Base-by-base conservation (phyloP, 64 coral and sea anemone species). In the Catalaphyllia jardinei region DNA sequence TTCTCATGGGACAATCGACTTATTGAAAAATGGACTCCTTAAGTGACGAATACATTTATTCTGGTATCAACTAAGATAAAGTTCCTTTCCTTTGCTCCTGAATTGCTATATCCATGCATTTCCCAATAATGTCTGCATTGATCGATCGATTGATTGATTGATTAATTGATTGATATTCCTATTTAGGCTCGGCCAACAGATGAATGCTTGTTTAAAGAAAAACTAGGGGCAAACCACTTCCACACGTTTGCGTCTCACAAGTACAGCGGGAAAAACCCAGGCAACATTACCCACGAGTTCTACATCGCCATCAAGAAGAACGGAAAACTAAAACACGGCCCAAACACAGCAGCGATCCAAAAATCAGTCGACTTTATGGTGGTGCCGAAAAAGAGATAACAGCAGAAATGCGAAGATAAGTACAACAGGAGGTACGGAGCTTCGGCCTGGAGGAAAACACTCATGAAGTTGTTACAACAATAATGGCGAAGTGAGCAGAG, bases 251-350 rank as follows among this genome's bases (percentile, higher is more conserved):
- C 91, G 20, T 97, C 95, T 4, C 33, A 93, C 49, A 88, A 93
- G 50, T 91, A 97, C 61, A 97, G 92, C 29, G 95, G 95, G 18
- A 52, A 75, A 1, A 97, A 97, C 63, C 42, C 82, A 13, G 87
- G 71, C 1, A 97, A 97, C 25, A 14, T 55, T 5, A 74, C 51
- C 73, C 60, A 88, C 0, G 95, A 97, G 31, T 91, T 75, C 63
- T 97, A 97, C 63, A 67, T 97, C 13, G 95, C 95, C 59, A 97
- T 97, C 76, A 97, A 97, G 78, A 93, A 77, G 83, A 97, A 93
- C 77, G 95, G 95, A 20, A 97, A 97, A 71, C 38, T 73, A 22
- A 97, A 91, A 76, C 88, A 90, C 18, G 95, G 87, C 0, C 28
- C 75, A 5, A 97, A 97, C 83, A 97, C 95, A 55, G 85, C 82